Evolutionary conservation across 2,888 invertebrate species (phyloP).

Genomic region (Candidula unifasciata): DNA sequence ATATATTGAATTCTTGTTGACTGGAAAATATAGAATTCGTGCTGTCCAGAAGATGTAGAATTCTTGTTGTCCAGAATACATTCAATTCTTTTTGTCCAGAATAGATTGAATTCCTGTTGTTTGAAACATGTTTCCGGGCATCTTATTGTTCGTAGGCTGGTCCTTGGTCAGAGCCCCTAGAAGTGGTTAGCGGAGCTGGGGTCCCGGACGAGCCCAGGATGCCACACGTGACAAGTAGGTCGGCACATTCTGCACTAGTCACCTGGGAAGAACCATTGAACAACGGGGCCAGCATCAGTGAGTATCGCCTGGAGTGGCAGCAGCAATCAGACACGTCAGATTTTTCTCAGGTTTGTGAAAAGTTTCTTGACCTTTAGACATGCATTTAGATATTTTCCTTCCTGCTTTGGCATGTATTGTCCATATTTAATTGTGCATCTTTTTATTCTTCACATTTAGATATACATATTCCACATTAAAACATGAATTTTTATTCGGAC

Average conservation of each 20-base stretch:
- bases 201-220: conserved; percentile 87
- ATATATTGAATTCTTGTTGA: no score
- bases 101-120: neutral
- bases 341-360: conserved; percentile 68
- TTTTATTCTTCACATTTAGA: no score
- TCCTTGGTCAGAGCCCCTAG: conserved; percentile 86
- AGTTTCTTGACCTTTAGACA: no score
- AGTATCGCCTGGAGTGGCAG: conserved; percentile 86
- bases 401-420: no score
- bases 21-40: no score
- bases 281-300: conserved; percentile 89
- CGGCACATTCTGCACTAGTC: conserved; percentile 84
- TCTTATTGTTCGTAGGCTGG: conserved; percentile 80
- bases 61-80: no score
- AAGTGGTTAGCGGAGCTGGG: conserved; percentile 87
- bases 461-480: no score
- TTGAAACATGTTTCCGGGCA: neutral
- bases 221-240: conserved; percentile 82
- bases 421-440: no score
- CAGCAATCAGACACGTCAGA: conserved; percentile 68
- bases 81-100: no score
- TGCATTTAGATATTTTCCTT: no score
- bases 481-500: no score
- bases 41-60: no score
- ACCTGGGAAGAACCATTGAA: conserved; percentile 88